Conservation (phyloP, 2,113 vertebrate genomes). For the Choloepus hoffmanni region DNA sequence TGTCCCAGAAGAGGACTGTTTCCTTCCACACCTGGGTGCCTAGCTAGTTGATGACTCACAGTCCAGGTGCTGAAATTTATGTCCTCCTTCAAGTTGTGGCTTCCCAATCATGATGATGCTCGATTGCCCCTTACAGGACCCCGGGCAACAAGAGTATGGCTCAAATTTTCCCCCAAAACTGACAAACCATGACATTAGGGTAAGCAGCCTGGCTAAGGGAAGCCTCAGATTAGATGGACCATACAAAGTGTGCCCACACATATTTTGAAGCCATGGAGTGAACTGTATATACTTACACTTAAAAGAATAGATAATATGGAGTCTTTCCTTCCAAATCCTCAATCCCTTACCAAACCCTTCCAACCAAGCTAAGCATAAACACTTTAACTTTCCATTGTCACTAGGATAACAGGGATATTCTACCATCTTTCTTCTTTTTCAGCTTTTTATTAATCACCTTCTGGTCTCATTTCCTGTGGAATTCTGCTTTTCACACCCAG, state of each 20-base stretch:
- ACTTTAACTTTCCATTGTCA: not conserved
- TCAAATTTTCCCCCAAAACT: not conserved
- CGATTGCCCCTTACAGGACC: not conserved
- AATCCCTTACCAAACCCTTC: not conserved
- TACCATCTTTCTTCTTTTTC: not conserved
- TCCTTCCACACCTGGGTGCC: not conserved
- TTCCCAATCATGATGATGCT: not conserved
- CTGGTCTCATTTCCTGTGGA: not conserved
- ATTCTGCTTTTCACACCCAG: not conserved
- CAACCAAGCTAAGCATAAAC: not conserved
- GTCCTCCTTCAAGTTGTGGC: not conserved
- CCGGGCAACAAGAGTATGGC: not conserved
- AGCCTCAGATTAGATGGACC: not conserved
- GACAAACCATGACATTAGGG: not conserved
- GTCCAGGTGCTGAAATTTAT: slow-evolving; percentile 9
- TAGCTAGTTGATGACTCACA: not conserved
- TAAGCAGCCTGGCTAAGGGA: not conserved
- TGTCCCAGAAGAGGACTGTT: not conserved
- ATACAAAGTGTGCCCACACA: not conserved
- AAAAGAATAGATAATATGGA: not conserved
- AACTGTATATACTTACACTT: not conserved
- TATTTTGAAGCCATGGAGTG: not conserved
- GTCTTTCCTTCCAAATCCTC: not conserved
- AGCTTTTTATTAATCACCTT: not conserved
- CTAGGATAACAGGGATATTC: not conserved